Base-by-base conservation (phyloP, 92 coral and sea anemone genomes). In the Porites rus region DNA sequence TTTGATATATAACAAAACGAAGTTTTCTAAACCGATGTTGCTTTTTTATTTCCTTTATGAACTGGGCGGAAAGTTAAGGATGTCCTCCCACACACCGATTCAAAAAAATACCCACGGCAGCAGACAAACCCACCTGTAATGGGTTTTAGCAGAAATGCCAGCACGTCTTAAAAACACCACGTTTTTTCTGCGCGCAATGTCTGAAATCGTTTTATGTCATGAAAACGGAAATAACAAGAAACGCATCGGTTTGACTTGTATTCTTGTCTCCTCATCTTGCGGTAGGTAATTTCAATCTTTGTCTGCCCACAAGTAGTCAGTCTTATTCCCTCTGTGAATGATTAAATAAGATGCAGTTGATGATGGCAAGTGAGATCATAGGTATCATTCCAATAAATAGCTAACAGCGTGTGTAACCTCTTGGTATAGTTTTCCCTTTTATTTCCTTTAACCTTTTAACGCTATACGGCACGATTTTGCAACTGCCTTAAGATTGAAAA, bases 71-170 rank as follows among this genome's bases (percentile, higher is more conserved):
- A 20, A 10, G 61, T 2, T 65, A 19, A 10, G 12, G 18, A 12
- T 81, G 31, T 14, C 77, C 20, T 58, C 58, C 31, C 46, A 70
- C 77, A 31, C 38, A n/a, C 16, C 43, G 31, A n/a, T 14, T 81
- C 20, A 25, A 18, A 16, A 10, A 16, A 8, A 58, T 65, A 75
- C 65, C 7, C 58, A n/a, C 79, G 46, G 20, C 21, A 13, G 58
- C 24, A 68, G 12, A 68, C 51, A 51, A 68, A 52, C 17, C 24
- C 38, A 38, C n/a, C 67, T 51, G 31, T 80, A 80, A 69, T 68
- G n/a, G 69, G 76, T 69, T 58, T 71, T 69, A 66, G 73, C 76
- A 69, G 69, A 80, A 80, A 78, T 61, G n/a, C 52, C 66, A 46
- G 22, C 74, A 65, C 63, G 51, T 22, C n/a, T 79, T 67, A 19